Evolutionary conservation across 2,888 invertebrate species (phyloP), one percentile per base, ranked within the genome.

Genomic region (Myathropa florea): DNA sequence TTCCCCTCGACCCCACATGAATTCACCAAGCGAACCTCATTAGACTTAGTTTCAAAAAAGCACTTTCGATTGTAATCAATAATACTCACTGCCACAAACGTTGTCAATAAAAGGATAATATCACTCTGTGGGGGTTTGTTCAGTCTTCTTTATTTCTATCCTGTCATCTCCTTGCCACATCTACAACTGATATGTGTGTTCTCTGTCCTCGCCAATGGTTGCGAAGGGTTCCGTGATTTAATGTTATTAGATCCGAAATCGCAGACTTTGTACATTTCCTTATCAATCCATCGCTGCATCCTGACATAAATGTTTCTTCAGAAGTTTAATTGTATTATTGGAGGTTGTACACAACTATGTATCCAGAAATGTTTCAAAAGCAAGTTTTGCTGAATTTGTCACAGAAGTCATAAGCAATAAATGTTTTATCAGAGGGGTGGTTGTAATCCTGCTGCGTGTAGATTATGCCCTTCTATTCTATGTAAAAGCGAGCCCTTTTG

Each of bases 21-120:
- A 72, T 57, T 30, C 57, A 33, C 55, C 28, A 23, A 23, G 28
- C 10, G 59, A 55, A 55, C 70, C 57, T 64, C 12, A 59, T 21
- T 33, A 30, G 18, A 65, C 67, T 53, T 75, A 73, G 72, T 81
- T 81, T 81, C 59, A 39, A 53, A 46, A 73, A 30, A 83, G 83
- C 75, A 83, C 83, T 83, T 83, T 71, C 75, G 75, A 83, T 79
- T 39, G 78, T 78, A 83, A 86, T 85, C 85, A 85, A 85, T 85
- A 85, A 82, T 82, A 82, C 64, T 77, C 82, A 82, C 73, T 65
- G 78, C 70, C 63, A 57, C 83, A 81, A 86, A 77, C 70, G 78
- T 71, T 86, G 73, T 83, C 83, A 79, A 86, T 86, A 83, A 83
- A 86, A 73, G 83, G 83, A 83, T 86, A 83, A 75, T 83, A 79